These are phyloP conservation scores for Amphiprion clarkii DNA, from an alignment of 2,797 vertebrate genomes.

Conservation along the genomic window DNA sequence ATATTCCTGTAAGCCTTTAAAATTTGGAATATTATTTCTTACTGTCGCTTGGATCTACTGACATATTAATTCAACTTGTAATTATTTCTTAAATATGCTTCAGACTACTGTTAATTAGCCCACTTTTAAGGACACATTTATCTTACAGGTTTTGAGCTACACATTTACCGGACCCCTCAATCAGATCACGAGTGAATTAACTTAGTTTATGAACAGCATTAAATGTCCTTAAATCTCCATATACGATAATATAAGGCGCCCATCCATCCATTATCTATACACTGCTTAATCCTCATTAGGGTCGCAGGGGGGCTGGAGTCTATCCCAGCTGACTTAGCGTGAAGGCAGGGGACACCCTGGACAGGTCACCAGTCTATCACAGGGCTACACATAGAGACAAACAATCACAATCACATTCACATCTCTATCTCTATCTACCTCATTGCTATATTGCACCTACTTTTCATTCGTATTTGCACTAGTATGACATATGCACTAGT, in stretches of 20 bases:
- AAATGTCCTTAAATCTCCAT: constrained; percentile 7
- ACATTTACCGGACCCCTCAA: constrained; percentile 23
- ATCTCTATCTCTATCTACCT: too few relatives aligned
- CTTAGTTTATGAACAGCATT: constrained; percentile 17
- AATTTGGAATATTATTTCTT: not conserved
- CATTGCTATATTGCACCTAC: too few relatives aligned
- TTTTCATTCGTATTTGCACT: too few relatives aligned
- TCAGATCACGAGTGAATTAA: constrained; percentile 22
- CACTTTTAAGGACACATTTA: constrained; percentile 7
- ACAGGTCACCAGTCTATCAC: too few relatives aligned
- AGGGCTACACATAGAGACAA: too few relatives aligned
- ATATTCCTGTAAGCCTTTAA: not conserved
- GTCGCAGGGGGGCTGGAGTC: too few relatives aligned
- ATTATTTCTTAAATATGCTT: constrained; percentile 2
- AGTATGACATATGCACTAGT: too few relatives aligned
- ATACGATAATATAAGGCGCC: not conserved
- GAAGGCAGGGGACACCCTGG: too few relatives aligned
- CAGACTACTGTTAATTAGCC: not conserved
- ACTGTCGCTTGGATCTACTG: not conserved
- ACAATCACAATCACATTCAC: too few relatives aligned
- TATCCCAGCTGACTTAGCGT: too few relatives aligned
- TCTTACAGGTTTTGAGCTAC: constrained; percentile 1
- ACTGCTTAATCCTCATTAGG: too few relatives aligned
- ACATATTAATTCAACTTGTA: constrained; percentile 3
- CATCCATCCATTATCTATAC: too few relatives aligned